A percentile compares a stretch with the other conserved stretches of the same genome.
These are phyloP conservation scores for Chymomyza caudatula DNA, from an alignment of 2,888 invertebrate species.

Conservation along the genomic window DNA sequence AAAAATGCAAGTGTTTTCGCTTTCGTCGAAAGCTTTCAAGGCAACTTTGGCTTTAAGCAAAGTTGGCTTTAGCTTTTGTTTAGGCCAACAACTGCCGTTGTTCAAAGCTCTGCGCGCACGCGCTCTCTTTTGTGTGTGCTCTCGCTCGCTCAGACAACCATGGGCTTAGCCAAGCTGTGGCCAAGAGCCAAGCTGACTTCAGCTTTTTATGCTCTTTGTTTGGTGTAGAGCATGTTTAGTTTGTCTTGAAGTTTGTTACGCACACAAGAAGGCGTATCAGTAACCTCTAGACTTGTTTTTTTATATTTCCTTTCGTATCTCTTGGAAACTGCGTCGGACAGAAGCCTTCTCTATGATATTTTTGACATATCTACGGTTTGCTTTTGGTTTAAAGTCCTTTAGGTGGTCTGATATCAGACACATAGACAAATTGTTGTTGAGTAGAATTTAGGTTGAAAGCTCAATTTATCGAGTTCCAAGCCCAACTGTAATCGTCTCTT, in stretches of 20 bases:
- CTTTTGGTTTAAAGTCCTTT: no score
- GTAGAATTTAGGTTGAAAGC: no score
- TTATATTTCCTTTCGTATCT: no score
- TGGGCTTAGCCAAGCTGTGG: neutral
- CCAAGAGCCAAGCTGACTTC: neutral
- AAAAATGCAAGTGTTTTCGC: slow-evolving; percentile 73
- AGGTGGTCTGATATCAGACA: no score
- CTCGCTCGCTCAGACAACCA: slow-evolving; percentile 2
- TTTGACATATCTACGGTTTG: no score
- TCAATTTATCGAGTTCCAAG: no score
- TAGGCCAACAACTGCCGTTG: slow-evolving; percentile 26
- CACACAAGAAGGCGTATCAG: neutral
- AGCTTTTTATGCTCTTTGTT: neutral
- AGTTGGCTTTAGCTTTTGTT: slow-evolving; percentile 17
- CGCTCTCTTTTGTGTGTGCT: neutral
- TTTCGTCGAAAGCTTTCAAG: slow-evolving; percentile 73
- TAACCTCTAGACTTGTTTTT: no score
- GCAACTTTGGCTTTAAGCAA: slow-evolving; percentile 38
- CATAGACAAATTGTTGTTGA: no score
- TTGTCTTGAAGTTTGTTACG: neutral
- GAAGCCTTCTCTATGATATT: no score
- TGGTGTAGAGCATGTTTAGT: neutral
- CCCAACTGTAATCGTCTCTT: no score
- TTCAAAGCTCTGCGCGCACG: slow-evolving; percentile 7
- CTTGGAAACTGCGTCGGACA: no score